Evolutionary conservation across 2,797 vertebrate species (phyloP), one percentile per base, ranked within the genome.

Genomic region (Tokudaia muenninki): DNA sequence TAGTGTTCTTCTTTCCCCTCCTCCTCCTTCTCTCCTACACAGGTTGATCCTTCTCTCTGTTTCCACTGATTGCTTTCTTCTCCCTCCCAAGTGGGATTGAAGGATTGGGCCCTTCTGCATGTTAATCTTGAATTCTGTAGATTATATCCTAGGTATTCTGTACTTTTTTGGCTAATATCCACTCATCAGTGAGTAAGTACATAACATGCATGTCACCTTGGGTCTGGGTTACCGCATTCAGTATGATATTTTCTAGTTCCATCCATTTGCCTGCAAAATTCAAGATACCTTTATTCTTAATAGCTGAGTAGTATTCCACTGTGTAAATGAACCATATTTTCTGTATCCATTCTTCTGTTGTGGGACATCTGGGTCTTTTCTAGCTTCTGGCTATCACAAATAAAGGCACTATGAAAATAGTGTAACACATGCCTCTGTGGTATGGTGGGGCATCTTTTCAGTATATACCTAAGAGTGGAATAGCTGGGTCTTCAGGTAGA

Each of bases 401-500:
- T 70, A 70, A n/a, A 34, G 16, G 5, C 34, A 13, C 13, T 67
- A 67, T 16, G 14, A 70, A 19, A 13, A 19, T n/a, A 70, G 31
- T 34, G 14, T 14, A n/a, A 34, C 16, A 70, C 5, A 0, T 70
- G 6, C 3, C 31, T 1, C 14, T 8, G 12, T 65, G 6, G 13
- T 17, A 70, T 70, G 31, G 6, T 70, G 14, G 31, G 31, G 14
- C 6, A 3, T 34, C 65, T 70, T 70, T 17, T 70, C 14, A 14
- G 31, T 17, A n/a, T 70, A n/a, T 17, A 31, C 31, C 31, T 14
- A 70, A 13, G 6, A 67, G 65, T 67, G 6, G 14, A 17, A 34
- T 70, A 17, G 6, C 6, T 70, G 65, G 67, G 16, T 70, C 16
- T 14, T 70, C 6, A n/a, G 67, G 34, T 17, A 70, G 67, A n/a